Evolutionary conservation across 2,888 invertebrate species (phyloP), one percentile per base, ranked within the genome.

Genomic region (Phragmatobia fuliginosa): DNA sequence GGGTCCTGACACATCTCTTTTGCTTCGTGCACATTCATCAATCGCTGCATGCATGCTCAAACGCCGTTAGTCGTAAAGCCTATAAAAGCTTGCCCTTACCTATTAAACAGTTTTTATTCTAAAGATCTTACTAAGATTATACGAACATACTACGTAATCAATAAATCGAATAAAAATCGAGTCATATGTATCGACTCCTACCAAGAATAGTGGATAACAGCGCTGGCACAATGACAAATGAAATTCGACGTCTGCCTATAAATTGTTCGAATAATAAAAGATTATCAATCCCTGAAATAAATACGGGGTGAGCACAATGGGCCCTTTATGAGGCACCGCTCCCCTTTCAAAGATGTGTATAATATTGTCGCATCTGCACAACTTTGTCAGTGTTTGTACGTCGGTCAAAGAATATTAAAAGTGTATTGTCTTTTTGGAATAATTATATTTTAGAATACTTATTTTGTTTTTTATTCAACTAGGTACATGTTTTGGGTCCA

Each of bases 211-310:
- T 68, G 74, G 58, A 84, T 85, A 85, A 83, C 77, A 77, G 83
- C 73, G 36, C 36, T 73, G 69, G 83, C 82, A 84, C 84, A 85
- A 91, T 93, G 93, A 93, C 92, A 93, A 93, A 92, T 91, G 92
- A 91, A 93, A 91, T 90, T 89, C 90, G 91, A 89, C 88, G 87
- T 87, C 80, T 85, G 70, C 82, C 91, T 91, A 94, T 94, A 93
- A 93, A 94, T 93, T 91, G 89, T 91, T 80, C 83, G 90, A 87
- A 93, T 93, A 91, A 92, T 91, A 94, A 93, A 93, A 93, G 91
- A 94, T 94, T 93, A 94, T 94, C 93, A 91, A 86, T 91, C 86
- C 88, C 84, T 85, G 92, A 89, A 92, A 94, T 93, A 93, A 90
- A 93, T 92, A 91, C 87, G 81, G 91, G 92, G 93, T 90, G 88